Evolutionary conservation across 2,113 vertebrate species (phyloP), one percentile per base, ranked within the genome.

Genomic region (Panthera leo): DNA sequence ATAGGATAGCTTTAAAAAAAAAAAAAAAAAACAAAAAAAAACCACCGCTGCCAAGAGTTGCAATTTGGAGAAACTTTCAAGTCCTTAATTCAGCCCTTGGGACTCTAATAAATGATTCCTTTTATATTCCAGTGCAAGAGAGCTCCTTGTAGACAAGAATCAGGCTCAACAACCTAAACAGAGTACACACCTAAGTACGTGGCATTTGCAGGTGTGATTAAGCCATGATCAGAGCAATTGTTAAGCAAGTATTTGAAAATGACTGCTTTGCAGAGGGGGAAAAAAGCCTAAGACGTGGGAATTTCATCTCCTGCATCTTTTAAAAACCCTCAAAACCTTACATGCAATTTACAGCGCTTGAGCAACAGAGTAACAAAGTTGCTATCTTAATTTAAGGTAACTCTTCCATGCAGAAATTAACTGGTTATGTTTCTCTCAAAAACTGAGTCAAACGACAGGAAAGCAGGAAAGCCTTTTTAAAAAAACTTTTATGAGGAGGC

Each of bases 61-160:
- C 39, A 75, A 89, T 71, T 73, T 78, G 80, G 65, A 31, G 67
- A 89, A 48, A 78, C 68, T 27, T 5, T 76, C 31, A 94, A 92
- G 31, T 53, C 27, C 71, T 53, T 65, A 83, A 87, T 85, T 84
- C 55, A 82, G 76, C 21, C 83, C 55, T 70, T 80, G 48, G n/a
- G n/a, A 97, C 79, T 45, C 55, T 90, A 95, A 85, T 73, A 83
- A 76, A 89, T 78, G 91, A 86, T 61, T 89, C 73, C 27, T 78
- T 92, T 96, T 67, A 76, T 80, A 83, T 14, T 95, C 34, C 65
- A 95, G 23, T 19, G 78, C 16, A 94, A 75, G 12, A 94, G 76
- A 93, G 29, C 34, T 76, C 65, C 61, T 70, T 45, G 36, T 53
- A 86, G n/a, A 76, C n/a, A 92, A 94, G 67, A 71, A 79, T 51